Conservation (phyloP, 1,140 invertebrate genomes). For the Lasaia peninsularis region DNA sequence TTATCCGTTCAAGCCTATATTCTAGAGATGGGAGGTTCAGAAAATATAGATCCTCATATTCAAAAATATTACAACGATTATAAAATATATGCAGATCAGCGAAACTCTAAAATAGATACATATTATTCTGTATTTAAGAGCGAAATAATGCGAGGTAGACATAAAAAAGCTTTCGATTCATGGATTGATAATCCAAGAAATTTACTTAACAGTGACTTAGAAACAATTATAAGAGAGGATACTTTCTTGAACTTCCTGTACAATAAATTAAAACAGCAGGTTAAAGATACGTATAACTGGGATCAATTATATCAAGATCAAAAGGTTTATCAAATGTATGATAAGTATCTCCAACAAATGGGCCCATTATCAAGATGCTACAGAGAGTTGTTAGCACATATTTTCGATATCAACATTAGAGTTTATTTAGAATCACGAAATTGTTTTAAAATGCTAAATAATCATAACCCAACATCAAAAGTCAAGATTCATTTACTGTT, state of each 20-base stretch:
- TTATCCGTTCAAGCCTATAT: neutral
- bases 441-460: neutral
- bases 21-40: neutral
- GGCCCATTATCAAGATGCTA: slow-evolving; percentile 4
- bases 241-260: slow-evolving; percentile 14
- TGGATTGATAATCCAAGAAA: slow-evolving; percentile 3
- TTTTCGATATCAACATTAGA: slow-evolving; percentile 17
- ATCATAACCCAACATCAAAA: slow-evolving; percentile 11
- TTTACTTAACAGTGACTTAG: neutral
- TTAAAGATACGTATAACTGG: slow-evolving; percentile 3
- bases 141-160: slow-evolving; percentile 10
- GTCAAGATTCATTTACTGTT: slow-evolving; percentile 5
- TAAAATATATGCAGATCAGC: neutral
- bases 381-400: slow-evolving; percentile 17
- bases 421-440: neutral
- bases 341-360: neutral
- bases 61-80: slow-evolving; percentile 14
- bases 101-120: slow-evolving; percentile 2
- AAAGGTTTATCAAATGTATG: neutral
- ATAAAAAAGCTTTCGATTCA: slow-evolving; percentile 1
- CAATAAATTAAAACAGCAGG: slow-evolving; percentile 7
- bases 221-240: slow-evolving; percentile 12
- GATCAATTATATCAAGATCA: slow-evolving; percentile 3
- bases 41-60: neutral
- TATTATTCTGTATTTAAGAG: slow-evolving; percentile 12